phyloP scores from a whole-genome alignment of 64 coral and sea anemone species.

The Stichodactyla mertensii region DNA sequence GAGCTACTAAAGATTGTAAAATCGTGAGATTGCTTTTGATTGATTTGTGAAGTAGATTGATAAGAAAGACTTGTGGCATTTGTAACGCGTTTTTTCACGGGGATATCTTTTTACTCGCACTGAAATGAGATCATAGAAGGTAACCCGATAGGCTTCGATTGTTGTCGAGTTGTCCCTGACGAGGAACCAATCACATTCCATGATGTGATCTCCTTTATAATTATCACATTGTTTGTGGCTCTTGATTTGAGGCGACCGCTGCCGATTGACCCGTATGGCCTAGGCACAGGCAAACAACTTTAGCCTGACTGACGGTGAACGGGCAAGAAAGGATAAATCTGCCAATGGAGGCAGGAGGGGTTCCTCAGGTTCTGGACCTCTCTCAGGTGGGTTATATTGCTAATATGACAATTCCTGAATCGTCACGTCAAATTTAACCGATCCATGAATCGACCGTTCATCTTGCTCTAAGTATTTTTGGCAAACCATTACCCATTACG shows the following conservation, averaged over 20 bases:
- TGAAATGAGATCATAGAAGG: not conserved
- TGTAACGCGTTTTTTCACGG: not conserved
- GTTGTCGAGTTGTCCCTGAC: not conserved
- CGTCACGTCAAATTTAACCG: too few relatives aligned
- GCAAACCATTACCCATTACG: not conserved
- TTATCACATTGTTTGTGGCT: constrained; percentile 17
- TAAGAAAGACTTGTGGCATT: not conserved
- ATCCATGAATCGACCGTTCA: too few relatives aligned
- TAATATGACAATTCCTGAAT: not conserved
- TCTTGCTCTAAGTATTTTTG: too few relatives aligned
- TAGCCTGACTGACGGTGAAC: not conserved
- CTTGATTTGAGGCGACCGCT: constrained; percentile 3
- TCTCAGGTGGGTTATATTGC: not conserved
- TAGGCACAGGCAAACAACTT: not conserved
- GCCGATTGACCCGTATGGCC: not conserved
- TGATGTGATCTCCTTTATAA: not conserved
- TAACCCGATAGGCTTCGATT: not conserved
- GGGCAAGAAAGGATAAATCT: not conserved
- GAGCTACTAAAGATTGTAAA: not conserved
- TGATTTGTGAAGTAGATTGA: not conserved
- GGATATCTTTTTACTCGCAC: not conserved
- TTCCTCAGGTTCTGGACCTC: constrained; percentile 8
- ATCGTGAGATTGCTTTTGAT: not conserved
- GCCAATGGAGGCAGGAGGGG: constrained; percentile 25
- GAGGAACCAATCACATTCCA: not conserved